A percentile compares a stretch with the other conserved stretches of the same genome.
These are phyloP conservation scores for Anthoptus insignis DNA, from an alignment of 2,888 invertebrate genomes.

Conservation along the genomic window DNA sequence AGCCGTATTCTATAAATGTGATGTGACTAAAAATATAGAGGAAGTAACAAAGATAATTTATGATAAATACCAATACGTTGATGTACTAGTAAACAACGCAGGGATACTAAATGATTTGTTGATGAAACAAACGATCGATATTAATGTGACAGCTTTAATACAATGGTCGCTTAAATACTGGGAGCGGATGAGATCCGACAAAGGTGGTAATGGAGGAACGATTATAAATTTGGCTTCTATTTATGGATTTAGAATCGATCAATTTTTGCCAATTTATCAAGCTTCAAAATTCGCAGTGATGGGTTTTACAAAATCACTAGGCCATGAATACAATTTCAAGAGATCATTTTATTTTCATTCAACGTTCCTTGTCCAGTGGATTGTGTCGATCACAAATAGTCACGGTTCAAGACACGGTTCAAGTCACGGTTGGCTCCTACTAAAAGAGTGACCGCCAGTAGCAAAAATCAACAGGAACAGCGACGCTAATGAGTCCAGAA, in stretches of 20 bases:
- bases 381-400: too few species aligned
- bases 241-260: constrained; percentile 82
- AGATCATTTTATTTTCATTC: too few species aligned
- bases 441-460: too few species aligned
- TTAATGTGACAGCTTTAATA: constrained; percentile 67
- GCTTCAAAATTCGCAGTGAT: constrained; percentile 87
- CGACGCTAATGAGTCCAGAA: too few species aligned
- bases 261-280: constrained; percentile 85
- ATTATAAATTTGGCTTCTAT: constrained; percentile 89
- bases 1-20: constrained; percentile 73
- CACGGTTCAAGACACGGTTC: too few species aligned
- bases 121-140: constrained; percentile 60
- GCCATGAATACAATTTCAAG: constrained; percentile 73
- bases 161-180: constrained; percentile 83
- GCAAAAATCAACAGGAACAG: too few species aligned
- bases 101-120: constrained; percentile 64
- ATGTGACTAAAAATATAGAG: constrained; percentile 79
- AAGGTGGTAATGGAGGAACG: constrained; percentile 86
- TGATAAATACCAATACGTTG: constrained; percentile 65
- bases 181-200: constrained; percentile 86
- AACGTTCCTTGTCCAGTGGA: too few species aligned
- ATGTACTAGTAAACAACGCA: constrained; percentile 78
- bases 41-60: constrained; percentile 63
- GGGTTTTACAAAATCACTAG: constrained; percentile 77
- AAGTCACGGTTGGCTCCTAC: too few species aligned